Conservation (phyloP, 2,113 vertebrate genomes). For the Bolborhynchus lineola region DNA sequence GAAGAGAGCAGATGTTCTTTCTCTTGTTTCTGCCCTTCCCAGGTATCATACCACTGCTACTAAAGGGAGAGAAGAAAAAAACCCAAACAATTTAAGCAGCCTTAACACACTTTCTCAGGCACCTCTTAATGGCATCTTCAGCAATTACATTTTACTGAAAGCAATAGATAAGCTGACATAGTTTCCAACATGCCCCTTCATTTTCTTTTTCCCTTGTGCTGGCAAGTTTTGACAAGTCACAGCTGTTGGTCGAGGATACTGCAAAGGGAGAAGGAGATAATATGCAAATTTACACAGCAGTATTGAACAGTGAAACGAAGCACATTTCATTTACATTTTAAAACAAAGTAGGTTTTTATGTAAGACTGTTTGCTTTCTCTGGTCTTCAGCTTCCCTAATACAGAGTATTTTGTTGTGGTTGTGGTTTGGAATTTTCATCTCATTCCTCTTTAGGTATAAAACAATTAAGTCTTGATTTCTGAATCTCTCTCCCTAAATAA, state of each 20-base stretch:
- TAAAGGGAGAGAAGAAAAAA: neutral
- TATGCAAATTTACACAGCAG: conserved; percentile 53
- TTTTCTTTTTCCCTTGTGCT: conserved; percentile 56
- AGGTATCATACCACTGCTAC: neutral
- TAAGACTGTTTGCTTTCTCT: neutral
- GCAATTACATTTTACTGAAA: conserved; percentile 65
- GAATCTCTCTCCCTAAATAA: neutral
- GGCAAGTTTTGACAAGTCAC: conserved; percentile 69
- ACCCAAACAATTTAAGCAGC: neutral
- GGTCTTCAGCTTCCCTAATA: neutral
- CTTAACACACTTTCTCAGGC: conserved; percentile 41
- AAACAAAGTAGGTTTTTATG: neutral
- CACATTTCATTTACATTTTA: conserved; percentile 58
- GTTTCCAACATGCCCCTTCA: conserved; percentile 57
- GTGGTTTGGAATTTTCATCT: neutral
- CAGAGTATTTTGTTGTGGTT: neutral
- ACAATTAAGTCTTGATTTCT: conserved; percentile 28
- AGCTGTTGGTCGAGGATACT: conserved; percentile 64
- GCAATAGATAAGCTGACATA: conserved; percentile 48
- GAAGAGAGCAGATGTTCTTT: neutral
- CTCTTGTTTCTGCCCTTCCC: neutral
- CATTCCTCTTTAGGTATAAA: neutral
- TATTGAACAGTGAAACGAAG: conserved; percentile 15
- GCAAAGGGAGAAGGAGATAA: conserved; percentile 58
- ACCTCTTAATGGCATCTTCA: conserved; percentile 56